phyloP scores from a whole-genome alignment of 2,113 vertebrate species.

The Catagonus wagneri region DNA sequence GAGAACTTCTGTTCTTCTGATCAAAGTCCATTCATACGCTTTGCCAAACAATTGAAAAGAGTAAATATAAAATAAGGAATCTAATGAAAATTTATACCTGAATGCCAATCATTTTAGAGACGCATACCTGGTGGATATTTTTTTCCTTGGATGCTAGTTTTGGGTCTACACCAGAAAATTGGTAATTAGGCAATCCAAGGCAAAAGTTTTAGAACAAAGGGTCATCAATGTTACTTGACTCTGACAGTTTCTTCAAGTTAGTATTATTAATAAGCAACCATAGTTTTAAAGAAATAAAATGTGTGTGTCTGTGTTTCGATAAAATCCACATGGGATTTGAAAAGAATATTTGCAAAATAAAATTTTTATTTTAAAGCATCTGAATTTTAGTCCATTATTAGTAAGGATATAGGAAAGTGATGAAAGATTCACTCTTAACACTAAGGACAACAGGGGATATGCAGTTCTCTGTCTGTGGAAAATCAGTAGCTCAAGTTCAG shows the following conservation, averaged over 20 bases:
- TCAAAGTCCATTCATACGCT: neutral
- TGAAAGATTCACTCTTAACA: neutral
- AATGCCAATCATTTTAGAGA: neutral
- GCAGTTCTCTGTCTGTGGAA: neutral
- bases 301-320: neutral
- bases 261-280: neutral
- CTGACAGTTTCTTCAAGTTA: neutral
- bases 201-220: neutral
- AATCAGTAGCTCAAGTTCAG: neutral
- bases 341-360: neutral
- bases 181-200: neutral
- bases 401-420: neutral
- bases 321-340: neutral
- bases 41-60: neutral
- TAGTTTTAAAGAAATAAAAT: neutral
- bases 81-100: neutral
- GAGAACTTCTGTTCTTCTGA: neutral
- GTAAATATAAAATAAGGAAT: neutral
- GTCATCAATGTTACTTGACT: neutral
- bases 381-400: neutral
- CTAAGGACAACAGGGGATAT: neutral
- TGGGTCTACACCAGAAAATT: neutral
- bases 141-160: neutral
- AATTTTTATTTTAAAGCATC: slow-evolving; percentile 31
- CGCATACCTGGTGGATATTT: neutral